Evolutionary conservation across 2,888 invertebrate species (phyloP), one percentile per base, ranked within the genome.

Genomic region (Caprella mutica): DNA sequence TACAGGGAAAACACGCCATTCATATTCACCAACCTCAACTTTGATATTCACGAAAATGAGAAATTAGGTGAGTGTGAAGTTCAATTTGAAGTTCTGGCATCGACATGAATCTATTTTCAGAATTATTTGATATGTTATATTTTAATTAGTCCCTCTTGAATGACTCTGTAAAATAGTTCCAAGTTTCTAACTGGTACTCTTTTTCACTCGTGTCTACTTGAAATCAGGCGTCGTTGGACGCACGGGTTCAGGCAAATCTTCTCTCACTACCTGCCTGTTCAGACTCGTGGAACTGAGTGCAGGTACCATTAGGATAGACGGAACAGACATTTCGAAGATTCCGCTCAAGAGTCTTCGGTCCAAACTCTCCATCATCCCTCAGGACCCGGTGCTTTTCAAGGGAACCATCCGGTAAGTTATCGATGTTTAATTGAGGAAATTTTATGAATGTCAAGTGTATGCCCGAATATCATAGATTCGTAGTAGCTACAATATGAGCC

Each of bases 321-420:
- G 71, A 29, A 66, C 77, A 4, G 77, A 81, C 67, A 75, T 79
- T 53, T 68, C 71, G 5, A 67, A 68, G 5, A 67, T 78, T 14
- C 73, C 74, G 1, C 69, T 80, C 44, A 71, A 75, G 40, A 72
- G 75, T 57, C 71, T 82, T 17, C 71, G 81, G 50, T 74, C 72
- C 29, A 71, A 71, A 44, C 67, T 78, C 35, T 75, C 77, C 12
- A 73, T 77, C 42, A 78, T 82, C 61, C 81, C 82, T 6, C 81
- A 81, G 68, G 81, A 81, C 68, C 80, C 81, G 1, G 75, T 79
- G 3, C 71, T 82, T 12, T 81, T 81, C 68, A 75, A 76, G 27
- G 79, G 80, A 39, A 77, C 77, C 23, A 69, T 81, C 26, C 76
- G 78, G 77, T 77, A 67, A 63, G 59, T 52, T 21, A 55, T 14